phyloP scores from a whole-genome alignment of 2,797 vertebrate genomes.

The Trachops cirrhosus region DNA sequence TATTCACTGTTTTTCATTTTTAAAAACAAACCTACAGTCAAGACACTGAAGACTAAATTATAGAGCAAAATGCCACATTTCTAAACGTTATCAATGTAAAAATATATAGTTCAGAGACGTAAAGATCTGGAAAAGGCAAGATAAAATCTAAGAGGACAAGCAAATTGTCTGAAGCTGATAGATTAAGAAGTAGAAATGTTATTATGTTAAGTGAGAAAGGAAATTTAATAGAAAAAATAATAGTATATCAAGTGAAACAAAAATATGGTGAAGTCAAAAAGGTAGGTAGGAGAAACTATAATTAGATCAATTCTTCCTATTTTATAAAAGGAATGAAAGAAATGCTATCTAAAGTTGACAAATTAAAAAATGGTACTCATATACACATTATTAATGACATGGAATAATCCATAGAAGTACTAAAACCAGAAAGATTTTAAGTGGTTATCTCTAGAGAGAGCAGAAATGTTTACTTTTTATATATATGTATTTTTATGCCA shows the following conservation, averaged over 20 bases:
- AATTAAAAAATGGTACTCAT: not conserved
- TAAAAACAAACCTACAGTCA: not conserved
- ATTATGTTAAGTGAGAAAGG: not conserved
- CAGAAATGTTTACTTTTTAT: not conserved
- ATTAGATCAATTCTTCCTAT: not conserved
- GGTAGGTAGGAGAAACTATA: not conserved
- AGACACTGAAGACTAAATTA: not conserved
- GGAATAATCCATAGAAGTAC: not conserved
- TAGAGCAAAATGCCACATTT: not conserved
- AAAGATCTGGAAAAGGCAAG: not conserved
- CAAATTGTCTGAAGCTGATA: not conserved
- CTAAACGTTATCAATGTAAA: not conserved
- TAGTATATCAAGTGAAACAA: not conserved
- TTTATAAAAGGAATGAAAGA: not conserved
- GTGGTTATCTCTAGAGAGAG: not conserved
- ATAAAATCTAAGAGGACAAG: not conserved
- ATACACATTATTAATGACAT: not conserved
- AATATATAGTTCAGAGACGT: not conserved
- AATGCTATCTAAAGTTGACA: not conserved
- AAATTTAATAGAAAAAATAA: constrained; percentile 14
- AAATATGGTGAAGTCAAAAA: not conserved
- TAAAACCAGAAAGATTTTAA: not conserved
- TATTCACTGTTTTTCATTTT: not conserved
- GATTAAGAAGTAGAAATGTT: not conserved
- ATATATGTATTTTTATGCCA: not conserved